A percentile compares a stretch with the other conserved stretches of the same genome.
phyloP scores from a whole-genome alignment of 2,888 invertebrate species.

The Andrena praecox region DNA sequence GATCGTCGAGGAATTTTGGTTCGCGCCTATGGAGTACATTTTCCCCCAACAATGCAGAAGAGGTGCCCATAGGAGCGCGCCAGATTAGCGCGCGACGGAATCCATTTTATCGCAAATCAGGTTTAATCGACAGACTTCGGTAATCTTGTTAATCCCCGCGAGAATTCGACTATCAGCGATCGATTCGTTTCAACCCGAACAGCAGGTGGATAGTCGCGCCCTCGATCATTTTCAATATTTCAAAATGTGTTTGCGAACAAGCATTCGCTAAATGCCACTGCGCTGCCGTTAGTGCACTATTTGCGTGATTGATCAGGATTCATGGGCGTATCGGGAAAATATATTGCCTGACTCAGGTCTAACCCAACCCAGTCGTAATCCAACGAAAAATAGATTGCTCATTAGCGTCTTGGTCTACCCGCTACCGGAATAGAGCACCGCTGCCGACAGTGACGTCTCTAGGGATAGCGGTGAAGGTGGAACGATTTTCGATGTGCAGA shows the following conservation, averaged over 20 bases:
- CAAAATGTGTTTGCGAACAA: slow-evolving; percentile 8
- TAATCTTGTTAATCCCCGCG: slow-evolving; percentile 52
- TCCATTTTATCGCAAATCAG: slow-evolving; percentile 55
- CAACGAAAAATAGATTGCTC: not conserved
- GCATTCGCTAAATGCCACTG: slow-evolving; percentile 7
- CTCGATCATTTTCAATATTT: slow-evolving; percentile 41
- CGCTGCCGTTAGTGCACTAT: not conserved
- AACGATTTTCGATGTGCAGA: slow-evolving; percentile 29
- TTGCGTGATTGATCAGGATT: too few relatives aligned
- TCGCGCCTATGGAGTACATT: not conserved
- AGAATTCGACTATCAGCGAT: slow-evolving; percentile 33
- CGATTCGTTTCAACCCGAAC: slow-evolving; percentile 34
- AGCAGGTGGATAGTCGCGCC: not conserved
- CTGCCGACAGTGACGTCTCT: too few relatives aligned
- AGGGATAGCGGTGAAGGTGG: not conserved
- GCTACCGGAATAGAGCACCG: not conserved
- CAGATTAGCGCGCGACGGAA: slow-evolving; percentile 29
- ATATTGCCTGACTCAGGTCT: too few relatives aligned
- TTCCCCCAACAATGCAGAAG: not conserved
- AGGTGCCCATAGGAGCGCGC: not conserved
- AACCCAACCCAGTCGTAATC: too few relatives aligned
- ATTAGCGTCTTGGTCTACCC: not conserved
- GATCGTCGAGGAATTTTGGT: not conserved
- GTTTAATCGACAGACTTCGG: slow-evolving; percentile 51
- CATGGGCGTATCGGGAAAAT: too few relatives aligned